A percentile compares a stretch with the other conserved stretches of the same genome.
Conservation (phyloP, 1,140 invertebrate genomes). For the Limonius californicus region DNA sequence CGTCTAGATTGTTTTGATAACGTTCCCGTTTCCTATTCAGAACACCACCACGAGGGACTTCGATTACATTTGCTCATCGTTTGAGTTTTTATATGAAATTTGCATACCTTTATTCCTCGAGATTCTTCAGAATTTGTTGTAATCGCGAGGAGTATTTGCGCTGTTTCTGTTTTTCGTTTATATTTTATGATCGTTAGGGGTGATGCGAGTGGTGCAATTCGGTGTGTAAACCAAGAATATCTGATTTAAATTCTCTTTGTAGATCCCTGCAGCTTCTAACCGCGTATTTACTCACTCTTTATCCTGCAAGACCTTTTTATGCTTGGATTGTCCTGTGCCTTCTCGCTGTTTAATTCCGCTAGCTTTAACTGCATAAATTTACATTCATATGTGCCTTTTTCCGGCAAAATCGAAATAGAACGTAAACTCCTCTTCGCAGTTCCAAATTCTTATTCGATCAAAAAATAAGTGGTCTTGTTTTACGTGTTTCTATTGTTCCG, state of each 20-base stretch:
- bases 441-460: background rate
- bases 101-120: conserved; percentile 27
- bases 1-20: conserved; percentile 36
- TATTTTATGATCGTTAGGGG: background rate
- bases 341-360: conserved; percentile 6
- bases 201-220: background rate
- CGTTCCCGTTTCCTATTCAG: conserved; percentile 29
- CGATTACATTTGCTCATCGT: conserved; percentile 24
- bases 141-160: background rate
- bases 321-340: conserved; percentile 6
- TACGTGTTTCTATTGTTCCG: too few species aligned
- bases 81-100: conserved; percentile 31
- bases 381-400: background rate
- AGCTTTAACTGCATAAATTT: conserved; percentile 3
- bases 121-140: background rate
- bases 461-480: too few species aligned
- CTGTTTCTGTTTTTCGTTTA: background rate
- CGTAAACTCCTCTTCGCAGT: background rate
- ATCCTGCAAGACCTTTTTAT: conserved; percentile 8
- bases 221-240: background rate
- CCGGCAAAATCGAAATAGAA: too few species aligned
- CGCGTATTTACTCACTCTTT: conserved; percentile 5
- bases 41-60: conserved; percentile 23
- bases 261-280: background rate
- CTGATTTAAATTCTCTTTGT: conserved; percentile 13